phyloP scores from a whole-genome alignment of 2,888 invertebrate species.

The Hedychridium roseum region DNA sequence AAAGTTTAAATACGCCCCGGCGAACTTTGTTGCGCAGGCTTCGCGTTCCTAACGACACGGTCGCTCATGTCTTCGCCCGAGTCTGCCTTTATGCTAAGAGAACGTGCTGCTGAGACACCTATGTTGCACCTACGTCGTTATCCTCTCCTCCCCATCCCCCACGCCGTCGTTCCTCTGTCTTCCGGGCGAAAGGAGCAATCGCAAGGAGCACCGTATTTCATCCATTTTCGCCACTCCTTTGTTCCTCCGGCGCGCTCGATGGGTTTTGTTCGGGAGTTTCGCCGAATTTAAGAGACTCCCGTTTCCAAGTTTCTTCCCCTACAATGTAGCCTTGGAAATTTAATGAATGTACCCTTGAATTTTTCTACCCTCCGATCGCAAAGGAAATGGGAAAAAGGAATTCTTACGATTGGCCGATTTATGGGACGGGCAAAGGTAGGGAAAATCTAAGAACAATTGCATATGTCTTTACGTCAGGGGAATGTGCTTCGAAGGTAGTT shows the following conservation, averaged over 20 bases:
- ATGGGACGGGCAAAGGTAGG: too few relatives aligned
- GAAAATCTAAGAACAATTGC: too few relatives aligned
- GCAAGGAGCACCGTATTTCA: conserved; percentile 28
- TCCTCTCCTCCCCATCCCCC: too few relatives aligned
- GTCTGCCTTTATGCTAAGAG: conserved; percentile 49
- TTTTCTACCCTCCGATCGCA: too few relatives aligned
- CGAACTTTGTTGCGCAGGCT: conserved; percentile 52
- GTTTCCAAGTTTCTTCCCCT: too few relatives aligned
- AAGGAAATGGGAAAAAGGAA: too few relatives aligned
- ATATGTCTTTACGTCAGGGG: too few relatives aligned
- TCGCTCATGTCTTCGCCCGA: not conserved
- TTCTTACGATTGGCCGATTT: too few relatives aligned
- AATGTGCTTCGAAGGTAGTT: too few relatives aligned
- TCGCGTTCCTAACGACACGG: conserved; percentile 1
- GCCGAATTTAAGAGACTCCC: not conserved
- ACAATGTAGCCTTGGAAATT: too few relatives aligned
- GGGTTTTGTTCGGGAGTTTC: not conserved
- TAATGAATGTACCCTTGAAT: too few relatives aligned
- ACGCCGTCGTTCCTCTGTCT: conserved; percentile 15
- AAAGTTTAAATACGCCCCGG: conserved; percentile 60
- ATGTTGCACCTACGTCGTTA: too few relatives aligned
- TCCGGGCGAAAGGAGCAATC: conserved; percentile 8
- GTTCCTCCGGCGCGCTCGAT: not conserved
- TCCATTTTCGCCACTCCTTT: conserved; percentile 14
- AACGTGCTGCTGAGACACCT: conserved; percentile 44